A percentile compares a stretch with the other conserved stretches of the same genome.
Evolutionary conservation across 2,888 invertebrate species (phyloP).

Genomic region (Charanyca ferruginea): DNA sequence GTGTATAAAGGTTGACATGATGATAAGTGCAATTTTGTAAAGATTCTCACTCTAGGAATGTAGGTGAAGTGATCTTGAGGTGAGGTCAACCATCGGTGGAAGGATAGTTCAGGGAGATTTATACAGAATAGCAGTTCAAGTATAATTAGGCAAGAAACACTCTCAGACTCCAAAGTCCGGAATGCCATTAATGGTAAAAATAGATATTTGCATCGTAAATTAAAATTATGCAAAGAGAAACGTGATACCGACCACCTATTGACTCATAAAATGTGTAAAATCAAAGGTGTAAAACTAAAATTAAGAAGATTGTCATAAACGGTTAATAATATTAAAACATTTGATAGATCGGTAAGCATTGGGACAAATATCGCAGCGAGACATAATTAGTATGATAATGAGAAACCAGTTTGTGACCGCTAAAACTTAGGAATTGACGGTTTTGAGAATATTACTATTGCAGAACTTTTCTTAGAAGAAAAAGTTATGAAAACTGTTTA

Average conservation of each 20-base stretch:
- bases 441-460: conserved; percentile 5
- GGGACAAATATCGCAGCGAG: conserved; percentile 23
- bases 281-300: conserved; percentile 38
- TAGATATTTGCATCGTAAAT: background rate
- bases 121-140: too few species aligned
- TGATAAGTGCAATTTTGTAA: too few species aligned
- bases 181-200: background rate
- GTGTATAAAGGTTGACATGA: too few species aligned
- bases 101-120: too few species aligned
- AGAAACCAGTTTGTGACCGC: conserved; percentile 38
- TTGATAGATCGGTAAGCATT: conserved; percentile 24
- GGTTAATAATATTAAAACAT: conserved; percentile 19
- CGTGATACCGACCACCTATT: background rate
- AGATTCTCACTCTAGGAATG: too few species aligned
- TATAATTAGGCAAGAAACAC: background rate
- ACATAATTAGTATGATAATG: conserved; percentile 39
- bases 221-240: conserved; percentile 4
- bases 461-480: background rate
- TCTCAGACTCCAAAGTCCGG: background rate
- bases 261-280: conserved; percentile 36
- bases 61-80: too few species aligned
- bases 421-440: conserved; percentile 20
- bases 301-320: conserved; percentile 19
- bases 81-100: too few species aligned
- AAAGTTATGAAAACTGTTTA: background rate